Base-by-base conservation (phyloP, 2,113 vertebrate species). In the Mastomys natalensis region DNA sequence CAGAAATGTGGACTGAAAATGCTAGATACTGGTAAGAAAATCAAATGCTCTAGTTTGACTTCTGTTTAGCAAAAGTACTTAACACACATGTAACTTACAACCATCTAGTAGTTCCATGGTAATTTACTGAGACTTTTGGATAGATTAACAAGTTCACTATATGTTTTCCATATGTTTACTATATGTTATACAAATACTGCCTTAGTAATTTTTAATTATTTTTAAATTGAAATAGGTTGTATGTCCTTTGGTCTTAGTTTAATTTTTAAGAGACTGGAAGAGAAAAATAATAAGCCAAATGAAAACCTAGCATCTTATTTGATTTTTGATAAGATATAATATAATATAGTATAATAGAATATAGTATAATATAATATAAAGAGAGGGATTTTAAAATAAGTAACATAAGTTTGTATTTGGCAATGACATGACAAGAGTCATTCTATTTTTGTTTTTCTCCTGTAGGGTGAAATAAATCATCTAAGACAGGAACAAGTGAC, bases 341-440 rank as follows among this genome's bases (percentile, higher is more conserved):
- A 92, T 53, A 89, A 62, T 53, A 31, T 80, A 74, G 90, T 1
- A 24, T 74, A 4, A 15, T 53, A n/a, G 6, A 15, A 68, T 68
- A 66, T 12, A 66, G n/a, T 1, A 24, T 74, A 4, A 15, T 53
- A n/a, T 15, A 15, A 68, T 68, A 66, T 12, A 66, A 8, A 87
- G 16, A 80, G 21, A 89, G 21, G 60, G 5, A 53, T 62, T 80
- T 94, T 96, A 89, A 8, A 53, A 72, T 74, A 68, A 11, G 16
- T 48, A 24, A 93, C 12, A 93, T 68, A 68, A 90, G 70, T 89
- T 94, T 37, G 34, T 85, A 64, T 92, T 93, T 89, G 29, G 19
- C 9, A 78, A 89, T 7, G 4, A 96, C 89, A 87, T 73, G 90
- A 29, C 3, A 81, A 82, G 0, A 90, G 12, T 70, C 17, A 88